Conservation (phyloP, 92 coral and sea anemone species). For the Porites divaricata region DNA sequence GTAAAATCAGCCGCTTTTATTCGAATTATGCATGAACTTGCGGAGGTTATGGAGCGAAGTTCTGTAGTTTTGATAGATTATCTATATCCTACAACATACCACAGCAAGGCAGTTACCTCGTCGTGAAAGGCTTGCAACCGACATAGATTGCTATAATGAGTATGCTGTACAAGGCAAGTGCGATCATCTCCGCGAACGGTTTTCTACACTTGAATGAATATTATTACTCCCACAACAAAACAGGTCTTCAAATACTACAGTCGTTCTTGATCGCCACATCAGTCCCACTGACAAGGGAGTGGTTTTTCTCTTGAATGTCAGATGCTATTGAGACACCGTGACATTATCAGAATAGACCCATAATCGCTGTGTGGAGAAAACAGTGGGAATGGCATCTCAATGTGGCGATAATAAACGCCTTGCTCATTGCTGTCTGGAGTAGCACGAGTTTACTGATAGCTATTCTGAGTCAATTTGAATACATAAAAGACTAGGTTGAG, state of each 20-base stretch:
- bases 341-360: background rate
- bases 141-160: no score
- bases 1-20: background rate
- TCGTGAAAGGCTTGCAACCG: no score
- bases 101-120: no score
- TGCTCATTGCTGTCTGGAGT: background rate
- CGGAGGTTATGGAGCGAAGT: background rate
- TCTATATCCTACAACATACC: no score
- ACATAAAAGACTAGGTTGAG: no score
- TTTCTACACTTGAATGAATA: background rate
- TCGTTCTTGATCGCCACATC: background rate
- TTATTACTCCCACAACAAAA: background rate
- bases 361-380: background rate
- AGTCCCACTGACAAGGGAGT: background rate
- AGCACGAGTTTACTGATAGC: background rate
- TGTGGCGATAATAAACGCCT: background rate
- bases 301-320: background rate
- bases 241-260: no score
- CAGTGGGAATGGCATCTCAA: background rate
- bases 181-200: no score
- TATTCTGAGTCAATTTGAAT: background rate
- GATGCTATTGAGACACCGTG: background rate
- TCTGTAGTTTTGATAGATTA: no score
- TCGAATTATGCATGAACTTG: background rate
- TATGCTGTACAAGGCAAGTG: no score